Percentiles rank a stretch among this genome's conserved stretches.
phyloP scores from a whole-genome alignment of 2,888 invertebrate genomes.

The Drosophila antonietae region DNA sequence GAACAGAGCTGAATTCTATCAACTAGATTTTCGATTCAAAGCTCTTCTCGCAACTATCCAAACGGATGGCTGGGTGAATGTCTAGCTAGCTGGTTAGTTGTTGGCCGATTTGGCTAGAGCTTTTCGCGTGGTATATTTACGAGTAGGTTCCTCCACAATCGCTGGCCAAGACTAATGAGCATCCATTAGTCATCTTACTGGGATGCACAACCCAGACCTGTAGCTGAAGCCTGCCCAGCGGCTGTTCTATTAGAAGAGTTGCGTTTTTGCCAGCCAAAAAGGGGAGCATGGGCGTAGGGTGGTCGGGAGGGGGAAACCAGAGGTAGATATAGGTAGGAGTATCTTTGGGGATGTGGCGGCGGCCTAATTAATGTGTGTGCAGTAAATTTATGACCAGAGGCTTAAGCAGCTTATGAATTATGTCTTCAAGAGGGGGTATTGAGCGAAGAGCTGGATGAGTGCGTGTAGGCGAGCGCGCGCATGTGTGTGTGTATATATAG shows the following conservation, averaged over 20 bases:
- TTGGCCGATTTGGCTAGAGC: neutral
- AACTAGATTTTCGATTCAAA: too few relatives aligned
- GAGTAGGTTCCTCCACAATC: slow-evolving; percentile 34
- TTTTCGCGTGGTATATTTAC: slow-evolving; percentile 32
- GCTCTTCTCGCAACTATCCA: slow-evolving; percentile 6
- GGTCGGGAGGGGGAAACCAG: neutral
- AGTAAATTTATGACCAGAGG: slow-evolving; percentile 71
- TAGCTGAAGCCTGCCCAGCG: slow-evolving; percentile 24
- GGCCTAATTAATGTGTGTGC: slow-evolving; percentile 76
- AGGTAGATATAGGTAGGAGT: slow-evolving; percentile 20
- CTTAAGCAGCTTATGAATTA: slow-evolving; percentile 79
- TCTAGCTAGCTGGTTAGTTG: neutral
- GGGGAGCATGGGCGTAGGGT: neutral
- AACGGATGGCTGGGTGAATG: neutral
- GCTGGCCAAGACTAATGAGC: slow-evolving; percentile 71
- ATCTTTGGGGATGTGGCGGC: slow-evolving; percentile 45
- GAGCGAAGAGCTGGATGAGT: neutral
- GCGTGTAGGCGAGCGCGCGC: neutral
- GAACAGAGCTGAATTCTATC: too few relatives aligned
- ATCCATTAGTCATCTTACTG: slow-evolving; percentile 61
- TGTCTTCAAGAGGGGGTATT: slow-evolving; percentile 33
- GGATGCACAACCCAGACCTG: slow-evolving; percentile 20
- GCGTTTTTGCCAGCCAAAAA: slow-evolving; percentile 10
- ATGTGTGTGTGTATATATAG: too few relatives aligned
- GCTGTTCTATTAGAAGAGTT: slow-evolving; percentile 50